Base-by-base conservation (phyloP, 2,113 vertebrate genomes). In the Toxotes jaculatrix region DNA sequence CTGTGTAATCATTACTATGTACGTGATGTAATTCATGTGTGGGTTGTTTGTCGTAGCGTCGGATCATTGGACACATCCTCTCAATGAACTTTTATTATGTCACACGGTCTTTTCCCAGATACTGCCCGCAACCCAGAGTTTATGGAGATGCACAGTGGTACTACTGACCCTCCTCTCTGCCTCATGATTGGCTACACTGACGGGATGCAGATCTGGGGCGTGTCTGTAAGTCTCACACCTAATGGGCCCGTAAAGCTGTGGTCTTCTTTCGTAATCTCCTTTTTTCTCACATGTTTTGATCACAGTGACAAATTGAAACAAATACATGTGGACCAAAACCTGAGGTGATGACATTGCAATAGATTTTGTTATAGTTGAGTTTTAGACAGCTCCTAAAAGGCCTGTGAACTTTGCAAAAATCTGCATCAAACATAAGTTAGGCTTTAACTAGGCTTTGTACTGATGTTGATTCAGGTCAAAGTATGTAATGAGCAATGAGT, bases 181-280 rank as follows among this genome's bases (percentile, higher is more conserved):
- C 93, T 99, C 66, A 92, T 99, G 96, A 96, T 99, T 7, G 98
- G 98, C 0, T 99, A 99, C 89, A 94, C 96, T 1, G 97, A 99
- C 38, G 98, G 98, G 69, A 97, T 99, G 96, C 98, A 99, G 91
- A 95, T 99, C 83, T 99, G 98, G 98, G 97, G 97, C 72, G 90
- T 99, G 57, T 98, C 98, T 86, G 98, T 99, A 87, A 99, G 98
- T 94, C 43, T 16, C 66, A 21, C 34, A 7, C 68, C 32, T 17
- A 6, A 45, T 5, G 3, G 5, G 4, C 36, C 49, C 23, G 19
- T 59, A 21, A 36, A 62, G 45, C 36, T 47, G 45, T 16, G 14
- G 16, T 14, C 45, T 11, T 8, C 6, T 49, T 14, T 61, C 27
- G 2, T 5, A 10, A 34, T 21, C 13, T 55, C 36, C 1, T 51